phyloP scores from a whole-genome alignment of 1,140 invertebrate species.

The Dryas iulia region DNA sequence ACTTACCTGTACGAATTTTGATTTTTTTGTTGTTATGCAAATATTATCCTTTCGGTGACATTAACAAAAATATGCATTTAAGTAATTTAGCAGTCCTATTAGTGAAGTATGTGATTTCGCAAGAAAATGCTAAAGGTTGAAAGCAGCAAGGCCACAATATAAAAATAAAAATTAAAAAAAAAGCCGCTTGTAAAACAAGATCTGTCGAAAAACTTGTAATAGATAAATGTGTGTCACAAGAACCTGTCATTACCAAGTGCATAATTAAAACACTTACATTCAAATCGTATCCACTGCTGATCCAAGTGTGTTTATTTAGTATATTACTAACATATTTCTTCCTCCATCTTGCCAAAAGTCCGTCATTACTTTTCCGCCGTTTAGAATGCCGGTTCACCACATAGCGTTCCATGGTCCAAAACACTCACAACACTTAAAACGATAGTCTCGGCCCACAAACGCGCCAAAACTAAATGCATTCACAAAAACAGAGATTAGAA shows the following conservation, averaged over 20 bases:
- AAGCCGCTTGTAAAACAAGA: background rate
- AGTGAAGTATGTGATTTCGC: background rate
- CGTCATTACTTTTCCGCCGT: slow-evolving; percentile 55
- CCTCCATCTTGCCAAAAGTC: slow-evolving; percentile 61
- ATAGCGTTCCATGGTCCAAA: slow-evolving; percentile 61
- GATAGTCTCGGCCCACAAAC: slow-evolving; percentile 47
- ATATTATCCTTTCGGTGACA: too few relatives aligned
- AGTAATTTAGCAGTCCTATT: too few relatives aligned
- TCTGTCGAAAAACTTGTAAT: background rate
- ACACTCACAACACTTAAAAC: slow-evolving; percentile 33
- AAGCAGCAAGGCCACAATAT: background rate
- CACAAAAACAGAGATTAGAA: slow-evolving; percentile 51
- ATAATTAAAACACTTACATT: slow-evolving; percentile 54
- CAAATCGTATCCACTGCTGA: slow-evolving; percentile 66
- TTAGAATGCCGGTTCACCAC: slow-evolving; percentile 66
- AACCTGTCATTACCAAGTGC: background rate
- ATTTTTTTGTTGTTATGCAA: too few relatives aligned
- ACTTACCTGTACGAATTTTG: too few relatives aligned
- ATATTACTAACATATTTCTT: slow-evolving; percentile 57
- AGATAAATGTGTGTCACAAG: background rate
- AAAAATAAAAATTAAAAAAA: background rate
- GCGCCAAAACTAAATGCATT: slow-evolving; percentile 62
- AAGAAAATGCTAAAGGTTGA: background rate
- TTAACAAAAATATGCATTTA: too few relatives aligned
- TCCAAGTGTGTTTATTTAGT: slow-evolving; percentile 57